phyloP scores from a whole-genome alignment of 1,140 invertebrate genomes.

The Spodoptera litura region DNA sequence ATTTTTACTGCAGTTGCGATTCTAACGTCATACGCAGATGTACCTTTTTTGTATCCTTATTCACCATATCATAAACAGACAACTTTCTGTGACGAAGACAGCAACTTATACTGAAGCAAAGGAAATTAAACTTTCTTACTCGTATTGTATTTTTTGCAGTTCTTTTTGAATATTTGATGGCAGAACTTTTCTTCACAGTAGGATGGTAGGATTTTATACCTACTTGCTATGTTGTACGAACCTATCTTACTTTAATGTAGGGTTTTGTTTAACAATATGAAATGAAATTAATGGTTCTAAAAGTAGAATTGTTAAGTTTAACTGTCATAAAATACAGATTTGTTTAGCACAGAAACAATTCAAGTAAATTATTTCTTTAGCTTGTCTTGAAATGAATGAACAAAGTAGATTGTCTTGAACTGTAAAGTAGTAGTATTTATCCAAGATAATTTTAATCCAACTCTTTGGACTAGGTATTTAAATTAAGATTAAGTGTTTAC shows the following conservation, averaged over 20 bases:
- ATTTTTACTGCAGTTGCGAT: constrained; percentile 58
- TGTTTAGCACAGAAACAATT: neutral
- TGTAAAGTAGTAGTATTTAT: constrained; percentile 30
- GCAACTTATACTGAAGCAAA: constrained; percentile 13
- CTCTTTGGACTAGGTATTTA: constrained; percentile 31
- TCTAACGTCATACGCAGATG: constrained; percentile 54
- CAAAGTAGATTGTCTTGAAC: constrained; percentile 14
- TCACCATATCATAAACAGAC: constrained; percentile 28
- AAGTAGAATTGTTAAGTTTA: neutral
- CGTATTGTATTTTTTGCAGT: constrained; percentile 3
- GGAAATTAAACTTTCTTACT: constrained; percentile 20
- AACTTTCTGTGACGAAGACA: constrained; percentile 31
- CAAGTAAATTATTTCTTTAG: constrained; percentile 13
- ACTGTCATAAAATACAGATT: neutral
- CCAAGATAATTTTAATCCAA: constrained; percentile 17
- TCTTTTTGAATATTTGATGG: neutral
- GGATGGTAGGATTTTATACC: no score
- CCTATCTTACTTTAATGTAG: no score
- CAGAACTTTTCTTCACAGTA: no score
- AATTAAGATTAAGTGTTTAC: constrained; percentile 39
- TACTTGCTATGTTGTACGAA: no score
- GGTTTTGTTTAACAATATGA: no score
- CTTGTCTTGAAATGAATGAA: neutral
- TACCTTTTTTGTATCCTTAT: constrained; percentile 50
- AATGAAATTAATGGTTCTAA: no score